phyloP scores from a whole-genome alignment of 2,888 invertebrate species.

The Philhelius pedissequus region DNA sequence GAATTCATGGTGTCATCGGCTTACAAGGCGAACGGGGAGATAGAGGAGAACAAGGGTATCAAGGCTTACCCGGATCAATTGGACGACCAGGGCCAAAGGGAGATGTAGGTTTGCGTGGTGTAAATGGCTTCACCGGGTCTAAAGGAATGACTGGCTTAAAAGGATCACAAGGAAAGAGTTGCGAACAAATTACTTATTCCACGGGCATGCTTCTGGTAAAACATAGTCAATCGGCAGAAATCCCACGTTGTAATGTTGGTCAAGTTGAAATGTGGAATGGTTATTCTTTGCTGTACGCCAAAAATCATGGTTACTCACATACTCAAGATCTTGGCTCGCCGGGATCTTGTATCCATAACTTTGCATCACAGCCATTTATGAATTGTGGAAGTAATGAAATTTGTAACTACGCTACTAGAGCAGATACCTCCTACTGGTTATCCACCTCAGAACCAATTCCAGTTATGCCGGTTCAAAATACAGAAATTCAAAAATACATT shows the following conservation, averaged over 20 bases:
- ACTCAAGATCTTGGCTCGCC: slow-evolving; percentile 97
- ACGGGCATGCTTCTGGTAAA: slow-evolving; percentile 93
- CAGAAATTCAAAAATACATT: slow-evolving; percentile 90
- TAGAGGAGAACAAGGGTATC: slow-evolving; percentile 83
- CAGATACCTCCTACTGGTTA: slow-evolving; percentile 97
- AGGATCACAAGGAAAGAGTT: slow-evolving; percentile 86
- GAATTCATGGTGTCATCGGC: slow-evolving; percentile 83
- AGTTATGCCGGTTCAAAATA: slow-evolving; percentile 95
- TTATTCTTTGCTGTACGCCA: slow-evolving; percentile 95
- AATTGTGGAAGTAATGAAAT: slow-evolving; percentile 97
- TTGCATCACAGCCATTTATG: slow-evolving; percentile 97
- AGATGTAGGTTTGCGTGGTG: slow-evolving; percentile 84
- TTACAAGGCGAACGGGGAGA: slow-evolving; percentile 83
- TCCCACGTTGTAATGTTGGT: slow-evolving; percentile 92
- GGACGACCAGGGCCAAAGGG: slow-evolving; percentile 84
- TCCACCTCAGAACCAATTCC: slow-evolving; percentile 94
- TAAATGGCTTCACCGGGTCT: slow-evolving; percentile 82
- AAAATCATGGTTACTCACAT: slow-evolving; percentile 97
- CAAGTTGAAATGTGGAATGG: slow-evolving; percentile 96
- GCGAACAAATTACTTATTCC: slow-evolving; percentile 86
- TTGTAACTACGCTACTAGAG: slow-evolving; percentile 96
- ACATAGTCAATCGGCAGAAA: slow-evolving; percentile 92
- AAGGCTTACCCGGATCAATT: slow-evolving; percentile 83
- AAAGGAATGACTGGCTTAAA: slow-evolving; percentile 83
- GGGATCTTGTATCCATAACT: slow-evolving; percentile 94